Evolutionary conservation across 2,797 vertebrate species (phyloP), one percentile per base, ranked within the genome.

Genomic region (Anniella stebbinsi): DNA sequence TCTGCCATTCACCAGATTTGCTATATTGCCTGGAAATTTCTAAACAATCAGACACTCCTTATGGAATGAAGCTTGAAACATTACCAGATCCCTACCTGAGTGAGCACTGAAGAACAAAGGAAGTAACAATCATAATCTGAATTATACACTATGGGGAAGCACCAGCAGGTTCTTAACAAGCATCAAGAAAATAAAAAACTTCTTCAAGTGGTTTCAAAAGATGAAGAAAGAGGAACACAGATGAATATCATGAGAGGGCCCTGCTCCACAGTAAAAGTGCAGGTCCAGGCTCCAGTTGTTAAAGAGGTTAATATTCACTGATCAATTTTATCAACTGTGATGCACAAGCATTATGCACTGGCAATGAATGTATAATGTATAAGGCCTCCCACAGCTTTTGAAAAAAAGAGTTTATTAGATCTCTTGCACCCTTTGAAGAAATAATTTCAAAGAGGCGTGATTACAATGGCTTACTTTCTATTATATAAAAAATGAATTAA

Each of bases 401-500:
- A 3, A 1, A 11, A 51, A 30, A 28, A 66, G 17, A 54, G 33
- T 51, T 76, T 82, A 83, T 88, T 88, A 84, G 72, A 84, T 84
- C 33, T 76, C 60, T 77, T 89, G 81, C 41, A 67, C 33, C 45
- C 23, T 89, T 89, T 84, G 57, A 84, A 84, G 33, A 84, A 84
- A 84, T 89, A 77, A 84, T 84, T 84, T 89, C 57, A 89, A 76
- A 84, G 88, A 30, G 9, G 45, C 36, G 33, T 67, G 45, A 84
- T 89, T 51, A 54, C 57, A 84, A 84, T 36, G 70, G 15, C 60
- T 77, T 66, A 76, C 70, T 67, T 89, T 67, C 88, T 84, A 54
- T 89, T 89, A 84, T 84, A 41, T 38, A 76, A 88, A 88, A 84
- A 30, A 41, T 2, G 33, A 89, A 84, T 89, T 89, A 89, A 23